Conservation (phyloP, 2,797 vertebrate genomes). For the Pteropus rufus region DNA sequence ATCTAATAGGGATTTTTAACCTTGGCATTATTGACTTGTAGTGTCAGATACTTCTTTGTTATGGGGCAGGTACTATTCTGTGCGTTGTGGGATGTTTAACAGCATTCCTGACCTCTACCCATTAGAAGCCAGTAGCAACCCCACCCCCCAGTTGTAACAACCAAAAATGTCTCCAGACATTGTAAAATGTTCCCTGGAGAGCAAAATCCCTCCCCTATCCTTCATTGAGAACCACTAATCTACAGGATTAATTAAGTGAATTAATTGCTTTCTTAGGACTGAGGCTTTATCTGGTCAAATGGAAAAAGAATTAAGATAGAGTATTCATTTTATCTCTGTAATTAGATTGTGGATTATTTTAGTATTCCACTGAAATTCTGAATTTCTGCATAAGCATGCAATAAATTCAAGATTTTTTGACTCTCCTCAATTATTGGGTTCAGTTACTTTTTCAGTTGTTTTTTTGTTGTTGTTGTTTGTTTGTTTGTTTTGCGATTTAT, state of each 20-base stretch:
- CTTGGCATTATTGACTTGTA: not conserved
- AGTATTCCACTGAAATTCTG: not conserved
- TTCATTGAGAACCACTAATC: not conserved
- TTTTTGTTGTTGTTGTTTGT: not conserved
- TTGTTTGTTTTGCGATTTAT: too few relatives aligned
- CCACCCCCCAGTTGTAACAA: not conserved
- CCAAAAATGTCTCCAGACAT: not conserved
- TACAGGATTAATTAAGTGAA: not conserved
- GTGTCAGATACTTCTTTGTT: not conserved
- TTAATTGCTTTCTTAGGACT: not conserved
- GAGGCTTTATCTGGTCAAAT: not conserved
- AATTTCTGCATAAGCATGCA: not conserved
- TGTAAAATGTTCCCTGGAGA: not conserved
- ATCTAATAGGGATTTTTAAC: not conserved
- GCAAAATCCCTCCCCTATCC: not conserved
- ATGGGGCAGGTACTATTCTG: not conserved
- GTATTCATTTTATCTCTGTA: not conserved
- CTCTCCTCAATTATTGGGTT: not conserved
- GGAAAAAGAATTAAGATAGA: not conserved
- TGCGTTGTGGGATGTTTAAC: not conserved
- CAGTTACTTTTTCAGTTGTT: not conserved
- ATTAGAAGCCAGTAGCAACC: not conserved
- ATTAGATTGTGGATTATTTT: not conserved
- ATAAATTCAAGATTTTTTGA: not conserved
- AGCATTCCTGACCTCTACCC: not conserved